A percentile compares a stretch with the other conserved stretches of the same genome.
These are phyloP conservation scores for Cotesia typhae DNA, from an alignment of 1,140 invertebrate species.

Conservation along the genomic window DNA sequence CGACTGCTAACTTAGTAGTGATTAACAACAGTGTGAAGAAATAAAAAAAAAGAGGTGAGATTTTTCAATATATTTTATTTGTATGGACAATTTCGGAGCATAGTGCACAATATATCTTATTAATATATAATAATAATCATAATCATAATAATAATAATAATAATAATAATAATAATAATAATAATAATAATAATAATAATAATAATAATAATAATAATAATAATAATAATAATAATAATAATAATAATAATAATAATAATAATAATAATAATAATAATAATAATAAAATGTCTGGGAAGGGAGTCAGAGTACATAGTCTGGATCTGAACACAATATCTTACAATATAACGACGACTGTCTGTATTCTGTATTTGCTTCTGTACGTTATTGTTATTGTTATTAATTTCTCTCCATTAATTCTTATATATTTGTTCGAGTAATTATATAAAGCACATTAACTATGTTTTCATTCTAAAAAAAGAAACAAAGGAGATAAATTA, in stretches of 20 bases:
- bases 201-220: constrained; percentile 53
- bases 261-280: constrained; percentile 40
- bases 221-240: too few relatives aligned
- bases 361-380: constrained; percentile 58
- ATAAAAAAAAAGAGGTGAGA: constrained; percentile 42
- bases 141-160: too few relatives aligned
- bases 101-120: constrained; percentile 61
- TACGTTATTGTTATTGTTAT: constrained; percentile 45
- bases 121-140: constrained; percentile 53
- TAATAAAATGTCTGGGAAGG: constrained; percentile 51
- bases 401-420: constrained; percentile 48
- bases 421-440: constrained; percentile 58
- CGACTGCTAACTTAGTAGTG: too few relatives aligned
- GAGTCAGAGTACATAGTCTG: constrained; percentile 62
- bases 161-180: constrained; percentile 43
- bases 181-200: constrained; percentile 26
- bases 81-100: constrained; percentile 63
- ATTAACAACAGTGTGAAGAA: constrained; percentile 3
- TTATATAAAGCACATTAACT: constrained; percentile 62
- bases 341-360: constrained; percentile 64
- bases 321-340: constrained; percentile 65
- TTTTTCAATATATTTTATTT: constrained; percentile 63
- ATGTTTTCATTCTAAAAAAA: constrained; percentile 59
- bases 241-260: constrained; percentile 35
- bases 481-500: constrained; percentile 54